phyloP scores from a whole-genome alignment of 2,113 vertebrate genomes.

The Psilopogon haemacephalus region DNA sequence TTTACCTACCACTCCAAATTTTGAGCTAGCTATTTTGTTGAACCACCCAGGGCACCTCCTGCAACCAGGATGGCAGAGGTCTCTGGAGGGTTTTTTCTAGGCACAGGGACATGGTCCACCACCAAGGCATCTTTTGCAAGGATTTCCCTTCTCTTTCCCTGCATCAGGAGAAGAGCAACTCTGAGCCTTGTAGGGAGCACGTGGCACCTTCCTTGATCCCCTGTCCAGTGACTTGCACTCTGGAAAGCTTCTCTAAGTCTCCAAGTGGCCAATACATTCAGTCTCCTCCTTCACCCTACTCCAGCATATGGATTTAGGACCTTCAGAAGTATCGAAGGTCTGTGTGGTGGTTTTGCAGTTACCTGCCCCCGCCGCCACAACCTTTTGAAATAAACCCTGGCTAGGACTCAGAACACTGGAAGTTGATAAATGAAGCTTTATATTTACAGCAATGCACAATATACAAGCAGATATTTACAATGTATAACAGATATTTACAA shows the following conservation, averaged over 20 bases:
- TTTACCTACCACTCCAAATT: background rate
- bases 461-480: too few species aligned
- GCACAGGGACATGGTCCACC: background rate
- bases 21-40: background rate
- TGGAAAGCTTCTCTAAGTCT: background rate
- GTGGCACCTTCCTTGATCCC: background rate
- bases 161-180: background rate
- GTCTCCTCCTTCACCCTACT: background rate
- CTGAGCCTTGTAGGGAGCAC: background rate
- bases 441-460: too few species aligned
- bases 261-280: accelerated
- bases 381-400: too few species aligned
- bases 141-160: background rate
- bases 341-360: too few species aligned
- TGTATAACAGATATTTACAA: too few species aligned
- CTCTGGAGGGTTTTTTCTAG: background rate
- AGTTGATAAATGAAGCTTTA: too few species aligned
- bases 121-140: background rate
- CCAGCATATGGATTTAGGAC: accelerated
- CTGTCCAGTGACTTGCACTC: background rate
- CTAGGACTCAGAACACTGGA: too few species aligned
- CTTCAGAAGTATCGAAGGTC: background rate
- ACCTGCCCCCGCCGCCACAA: too few species aligned
- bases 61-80: background rate
- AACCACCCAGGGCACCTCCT: background rate